Conservation (phyloP, 2,113 vertebrate genomes). For the Acrocephalus kingi region DNA sequence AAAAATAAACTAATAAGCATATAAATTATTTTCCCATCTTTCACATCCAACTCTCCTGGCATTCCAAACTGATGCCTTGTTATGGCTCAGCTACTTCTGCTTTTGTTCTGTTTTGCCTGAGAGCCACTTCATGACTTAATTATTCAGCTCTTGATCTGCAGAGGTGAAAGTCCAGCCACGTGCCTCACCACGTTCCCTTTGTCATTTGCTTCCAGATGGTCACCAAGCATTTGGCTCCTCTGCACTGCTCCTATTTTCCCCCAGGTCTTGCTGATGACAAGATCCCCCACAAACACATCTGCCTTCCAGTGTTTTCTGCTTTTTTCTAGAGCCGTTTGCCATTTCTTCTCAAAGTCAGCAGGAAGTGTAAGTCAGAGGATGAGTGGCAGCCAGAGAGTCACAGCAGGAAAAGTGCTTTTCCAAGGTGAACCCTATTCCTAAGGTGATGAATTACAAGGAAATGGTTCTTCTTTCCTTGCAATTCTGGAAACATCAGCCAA, state of each 20-base stretch:
- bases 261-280: background rate
- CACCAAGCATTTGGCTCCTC: background rate
- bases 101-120: background rate
- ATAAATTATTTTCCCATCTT: background rate
- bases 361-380: background rate
- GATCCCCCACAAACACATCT: background rate
- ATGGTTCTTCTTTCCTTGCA: background rate
- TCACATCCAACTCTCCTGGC: background rate
- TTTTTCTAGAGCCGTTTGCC: background rate
- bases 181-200: rapidly evolving
- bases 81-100: background rate
- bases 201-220: background rate
- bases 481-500: background rate
- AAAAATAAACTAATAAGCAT: background rate
- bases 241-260: background rate
- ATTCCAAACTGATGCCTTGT: background rate
- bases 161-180: background rate
- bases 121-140: background rate
- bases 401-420: background rate
- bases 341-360: background rate
- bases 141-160: background rate
- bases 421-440: background rate
- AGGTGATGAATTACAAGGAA: background rate
- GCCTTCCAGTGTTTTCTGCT: background rate
- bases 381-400: background rate